Conservation (phyloP, 1,140 invertebrate genomes). For the Conus betulinus region DNA sequence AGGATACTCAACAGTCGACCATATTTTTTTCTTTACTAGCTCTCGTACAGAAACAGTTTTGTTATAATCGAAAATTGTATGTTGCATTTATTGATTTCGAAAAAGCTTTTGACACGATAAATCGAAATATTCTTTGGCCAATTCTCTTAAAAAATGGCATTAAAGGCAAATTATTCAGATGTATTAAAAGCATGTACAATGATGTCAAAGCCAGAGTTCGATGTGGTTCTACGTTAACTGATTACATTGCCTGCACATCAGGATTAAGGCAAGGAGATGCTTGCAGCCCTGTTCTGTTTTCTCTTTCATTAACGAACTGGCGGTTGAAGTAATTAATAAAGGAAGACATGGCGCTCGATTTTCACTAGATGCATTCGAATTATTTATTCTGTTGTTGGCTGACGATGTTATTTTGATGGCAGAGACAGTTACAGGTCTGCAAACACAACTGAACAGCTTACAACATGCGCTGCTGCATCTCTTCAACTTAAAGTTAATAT, state of each 20-base stretch:
- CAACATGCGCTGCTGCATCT: not conserved
- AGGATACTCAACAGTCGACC: not conserved
- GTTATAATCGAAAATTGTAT: not conserved
- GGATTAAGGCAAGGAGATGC: constrained; percentile 7
- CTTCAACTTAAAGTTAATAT: constrained; percentile 4
- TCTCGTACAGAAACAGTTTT: constrained; percentile 14
- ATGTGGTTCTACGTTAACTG: not conserved
- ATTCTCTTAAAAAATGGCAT: constrained; percentile 1
- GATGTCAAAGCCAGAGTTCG: not conserved
- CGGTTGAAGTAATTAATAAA: not conserved
- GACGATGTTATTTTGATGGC: not conserved
- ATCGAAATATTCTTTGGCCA: not conserved
- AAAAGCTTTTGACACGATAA: constrained; percentile 12
- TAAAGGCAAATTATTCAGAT: not conserved
- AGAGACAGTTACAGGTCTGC: constrained; percentile 10
- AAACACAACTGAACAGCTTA: constrained; percentile 14
- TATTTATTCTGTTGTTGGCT: not conserved
- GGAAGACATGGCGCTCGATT: constrained; percentile 2
- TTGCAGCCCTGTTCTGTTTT: constrained; percentile 16
- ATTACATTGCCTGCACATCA: not conserved
- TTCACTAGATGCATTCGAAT: not conserved
- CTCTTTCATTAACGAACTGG: constrained; percentile 19
- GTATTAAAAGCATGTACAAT: constrained; percentile 1
- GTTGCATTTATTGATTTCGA: constrained; percentile 17
- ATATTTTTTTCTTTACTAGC: constrained; percentile 10